Evolutionary conservation across 2,113 vertebrate species (phyloP).

Genomic region (Chunga burmeisteri): DNA sequence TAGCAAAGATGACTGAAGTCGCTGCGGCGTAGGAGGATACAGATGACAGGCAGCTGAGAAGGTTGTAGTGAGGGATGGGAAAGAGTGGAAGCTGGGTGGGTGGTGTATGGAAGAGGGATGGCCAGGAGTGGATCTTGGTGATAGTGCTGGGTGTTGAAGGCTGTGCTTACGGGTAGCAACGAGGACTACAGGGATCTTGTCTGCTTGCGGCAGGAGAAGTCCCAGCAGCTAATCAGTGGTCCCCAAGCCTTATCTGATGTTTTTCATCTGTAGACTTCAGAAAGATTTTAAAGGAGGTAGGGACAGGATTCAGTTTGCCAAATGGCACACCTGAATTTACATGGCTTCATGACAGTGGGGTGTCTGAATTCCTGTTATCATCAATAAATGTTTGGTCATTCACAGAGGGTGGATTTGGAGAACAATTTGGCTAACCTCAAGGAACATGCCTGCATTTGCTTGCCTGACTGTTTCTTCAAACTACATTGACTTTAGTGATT

Average conservation of each 20-base stretch:
- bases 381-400: background rate
- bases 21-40: background rate
- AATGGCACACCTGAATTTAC: background rate
- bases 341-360: background rate
- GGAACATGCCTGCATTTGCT: background rate
- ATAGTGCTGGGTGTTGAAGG: background rate
- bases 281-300: background rate
- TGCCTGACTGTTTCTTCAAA: background rate
- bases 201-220: background rate
- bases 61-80: background rate
- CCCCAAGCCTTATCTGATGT: background rate
- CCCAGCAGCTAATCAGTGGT: background rate
- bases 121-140: background rate
- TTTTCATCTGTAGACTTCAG: background rate
- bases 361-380: background rate
- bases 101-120: background rate
- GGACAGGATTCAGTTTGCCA: background rate
- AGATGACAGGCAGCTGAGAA: background rate
- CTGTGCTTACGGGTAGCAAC: rapidly evolving
- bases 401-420: background rate
- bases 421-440: background rate
- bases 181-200: background rate
- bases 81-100: background rate
- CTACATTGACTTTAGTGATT: background rate
- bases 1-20: background rate